Evolutionary conservation across 2,113 vertebrate species (phyloP), one percentile per base, ranked within the genome.

Genomic region (Petromus typicus): DNA sequence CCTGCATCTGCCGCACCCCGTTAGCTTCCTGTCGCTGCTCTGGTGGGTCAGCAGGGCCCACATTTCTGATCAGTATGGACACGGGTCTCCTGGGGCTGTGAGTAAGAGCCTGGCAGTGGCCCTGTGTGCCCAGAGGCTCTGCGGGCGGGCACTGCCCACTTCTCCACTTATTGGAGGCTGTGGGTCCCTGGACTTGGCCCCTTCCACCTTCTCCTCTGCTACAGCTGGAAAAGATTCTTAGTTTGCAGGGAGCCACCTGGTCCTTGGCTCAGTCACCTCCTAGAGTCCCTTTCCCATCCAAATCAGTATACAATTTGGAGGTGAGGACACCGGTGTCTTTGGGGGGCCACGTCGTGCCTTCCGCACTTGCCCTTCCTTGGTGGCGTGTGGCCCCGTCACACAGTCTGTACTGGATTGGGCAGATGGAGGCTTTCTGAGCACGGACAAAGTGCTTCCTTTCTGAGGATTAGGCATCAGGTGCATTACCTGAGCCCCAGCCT

Each of bases 41-140:
- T 34, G 67, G 40, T 45, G 63, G 11, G 23, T 56, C 1, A 8
- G 6, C 67, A 75, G 34, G 54, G 57, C 22, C 40, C 37, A 4
- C 3, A 34, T 16, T 4, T 27, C 0, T 16, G 27, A 8, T 37
- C 59, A 56, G 37, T 2, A 10, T 45, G 3, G 51, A 32, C 20
- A 0, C 0, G 2, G 18, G n/a, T 23, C 59, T 73, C 16, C 1
- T 7, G 5, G 13, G 40, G n/a, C 59, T 34, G 6, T 27, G 20
- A 16, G 8, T 9, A 57, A 45, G 37, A 5, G 1, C 76, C 4
- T 30, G 12, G 7, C 25, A 1, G 16, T 13, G 1, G 14, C 86
- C 40, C 75, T 54, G 0, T 14, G 17, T 17, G 66, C 18, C 6
- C 22, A 22, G 66, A 73, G 75, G 61, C 45, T 54, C 37, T 17